Percentiles rank a stretch among this genome's conserved stretches.
Evolutionary conservation across 2,113 vertebrate genomes (phyloP).

Genomic region (Lontra canadensis): DNA sequence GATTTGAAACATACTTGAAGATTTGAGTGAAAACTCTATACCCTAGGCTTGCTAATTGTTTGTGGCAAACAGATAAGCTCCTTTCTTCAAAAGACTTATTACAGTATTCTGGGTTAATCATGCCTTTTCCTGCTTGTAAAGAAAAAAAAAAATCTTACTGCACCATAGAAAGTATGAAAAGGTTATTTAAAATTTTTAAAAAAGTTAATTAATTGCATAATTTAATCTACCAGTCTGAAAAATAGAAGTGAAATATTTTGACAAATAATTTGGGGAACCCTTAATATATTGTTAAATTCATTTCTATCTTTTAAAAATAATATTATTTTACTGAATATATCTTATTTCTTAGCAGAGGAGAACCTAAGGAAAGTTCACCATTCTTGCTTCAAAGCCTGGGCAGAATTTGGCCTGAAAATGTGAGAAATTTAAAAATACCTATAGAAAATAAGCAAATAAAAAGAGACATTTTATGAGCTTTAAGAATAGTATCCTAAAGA

Average conservation of each 20-base stretch:
- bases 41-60: not conserved
- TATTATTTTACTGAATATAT: not conserved
- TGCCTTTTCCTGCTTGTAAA: not conserved
- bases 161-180: not conserved
- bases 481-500: not conserved
- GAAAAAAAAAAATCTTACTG: not conserved
- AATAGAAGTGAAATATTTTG: not conserved
- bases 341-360: not conserved
- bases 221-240: not conserved
- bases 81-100: not conserved
- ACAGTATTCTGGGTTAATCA: not conserved
- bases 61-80: not conserved
- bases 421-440: conserved; percentile 2
- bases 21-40: not conserved
- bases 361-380: not conserved
- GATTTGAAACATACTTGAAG: not conserved
- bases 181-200: not conserved
- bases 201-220: not conserved
- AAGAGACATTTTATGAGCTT: not conserved
- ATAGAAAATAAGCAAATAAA: conserved; percentile 40
- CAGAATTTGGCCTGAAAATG: not conserved
- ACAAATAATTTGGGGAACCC: not conserved
- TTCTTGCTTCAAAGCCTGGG: not conserved
- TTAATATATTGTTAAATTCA: not conserved
- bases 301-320: not conserved